Base-by-base conservation (phyloP, 2,797 vertebrate species). In the Fundulus diaphanus region DNA sequence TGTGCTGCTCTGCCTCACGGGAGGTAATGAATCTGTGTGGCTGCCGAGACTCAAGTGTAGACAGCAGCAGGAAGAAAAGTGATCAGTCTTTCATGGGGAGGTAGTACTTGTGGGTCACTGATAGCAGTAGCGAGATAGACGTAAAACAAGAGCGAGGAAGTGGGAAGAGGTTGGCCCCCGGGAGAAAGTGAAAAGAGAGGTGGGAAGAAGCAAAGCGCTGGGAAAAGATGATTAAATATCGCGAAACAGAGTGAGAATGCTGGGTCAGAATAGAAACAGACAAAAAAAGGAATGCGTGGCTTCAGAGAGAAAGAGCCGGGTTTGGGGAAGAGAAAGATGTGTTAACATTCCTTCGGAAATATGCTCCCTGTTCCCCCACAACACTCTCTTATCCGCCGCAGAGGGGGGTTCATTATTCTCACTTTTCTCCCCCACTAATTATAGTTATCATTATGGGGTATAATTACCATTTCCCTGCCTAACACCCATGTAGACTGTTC, bases 401-500 rank as follows among this genome's bases (percentile, higher is more conserved):
- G 76, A 91, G 87, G 90, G 89, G 24, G 89, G 79, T 88, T 93
- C 90, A 90, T 92, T 90, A 93, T 92, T 92, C 88, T 90, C 88
- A 84, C 85, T 90, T 90, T 89, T 82, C 90, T 90, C 84, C 87
- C 90, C 84, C 80, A 82, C 91, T 92, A 93, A 93, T 95, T 93
- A 94, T 93, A 88, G 72, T 94, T 93, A 94, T 94, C 92, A 91
- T 94, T 93, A 91, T 80, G 85, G 76, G 80, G 89, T 89, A 90
- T 94, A 92, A 95, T 94, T 94, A 93, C 89, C 90, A 89, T 94
- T 90, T 93, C 89, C 80, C 91, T 73, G 89, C 85, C 88, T 90
- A 85, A 90, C 86, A 88, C 85, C 87, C 90, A 82, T 87, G 85
- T 82, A 85, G 88, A 72, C 90, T 84, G 77, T 85, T 86, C 67